These are phyloP conservation scores for Pachycephus smyrnensis DNA, from an alignment of 2,888 invertebrate species.

Conservation along the genomic window DNA sequence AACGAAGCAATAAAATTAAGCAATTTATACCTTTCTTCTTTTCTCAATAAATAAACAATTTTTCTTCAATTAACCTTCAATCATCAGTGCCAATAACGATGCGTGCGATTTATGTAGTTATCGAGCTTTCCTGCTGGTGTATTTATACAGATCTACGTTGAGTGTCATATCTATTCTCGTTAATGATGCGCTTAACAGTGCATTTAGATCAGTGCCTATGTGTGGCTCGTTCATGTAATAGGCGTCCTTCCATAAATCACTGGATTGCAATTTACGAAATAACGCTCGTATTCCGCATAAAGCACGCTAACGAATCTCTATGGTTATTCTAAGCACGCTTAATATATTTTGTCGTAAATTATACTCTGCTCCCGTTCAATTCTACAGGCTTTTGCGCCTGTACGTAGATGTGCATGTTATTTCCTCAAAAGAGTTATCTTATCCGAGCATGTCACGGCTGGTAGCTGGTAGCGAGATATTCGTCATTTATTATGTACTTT, in stretches of 20 bases:
- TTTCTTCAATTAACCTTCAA: background rate
- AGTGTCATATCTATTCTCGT: background rate
- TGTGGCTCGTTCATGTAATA: background rate
- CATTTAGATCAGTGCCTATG: background rate
- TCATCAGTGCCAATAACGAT: background rate
- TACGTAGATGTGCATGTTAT: background rate
- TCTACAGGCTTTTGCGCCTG: background rate
- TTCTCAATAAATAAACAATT: background rate
- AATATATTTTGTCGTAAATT: background rate
- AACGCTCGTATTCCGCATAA: background rate
- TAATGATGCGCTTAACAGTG: background rate
- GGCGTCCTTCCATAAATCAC: background rate
- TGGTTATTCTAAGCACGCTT: background rate
- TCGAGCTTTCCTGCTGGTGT: background rate
- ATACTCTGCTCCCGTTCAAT: background rate
- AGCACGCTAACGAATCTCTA: background rate
- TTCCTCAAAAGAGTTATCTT: background rate
- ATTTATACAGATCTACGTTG: background rate
- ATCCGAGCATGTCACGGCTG: background rate
- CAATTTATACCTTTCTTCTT: background rate
- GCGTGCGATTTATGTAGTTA: background rate
- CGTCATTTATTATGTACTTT: background rate
- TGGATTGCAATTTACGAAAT: background rate
- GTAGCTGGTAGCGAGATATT: background rate
- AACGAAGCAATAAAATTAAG: background rate